Percentiles rank a stretch among this genome's conserved stretches.
Evolutionary conservation across 1,140 invertebrate genomes (phyloP).

Genomic region (Delia radicum): DNA sequence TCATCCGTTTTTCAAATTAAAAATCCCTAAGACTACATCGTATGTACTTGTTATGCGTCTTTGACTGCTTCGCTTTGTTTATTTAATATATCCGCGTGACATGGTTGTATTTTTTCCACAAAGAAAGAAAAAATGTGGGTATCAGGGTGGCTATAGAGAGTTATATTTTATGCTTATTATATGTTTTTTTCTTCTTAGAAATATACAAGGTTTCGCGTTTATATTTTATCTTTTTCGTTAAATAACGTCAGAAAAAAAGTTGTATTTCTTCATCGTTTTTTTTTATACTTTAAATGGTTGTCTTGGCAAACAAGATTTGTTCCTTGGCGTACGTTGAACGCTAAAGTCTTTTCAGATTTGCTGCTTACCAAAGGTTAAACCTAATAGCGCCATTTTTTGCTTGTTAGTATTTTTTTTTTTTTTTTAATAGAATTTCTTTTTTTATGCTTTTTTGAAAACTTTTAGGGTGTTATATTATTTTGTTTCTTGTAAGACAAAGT

Average conservation of each 20-base stretch:
- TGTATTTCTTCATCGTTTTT: background rate
- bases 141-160: background rate
- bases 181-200: background rate
- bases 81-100: background rate
- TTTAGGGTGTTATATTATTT: background rate
- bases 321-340: background rate
- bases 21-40: conserved; percentile 25
- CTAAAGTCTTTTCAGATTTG: conserved; percentile 6
- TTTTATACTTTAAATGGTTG: background rate
- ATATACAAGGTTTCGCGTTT: background rate
- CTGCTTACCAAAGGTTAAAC: conserved; percentile 8
- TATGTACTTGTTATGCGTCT: background rate
- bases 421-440: background rate
- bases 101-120: background rate
- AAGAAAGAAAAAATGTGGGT: background rate
- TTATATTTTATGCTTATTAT: background rate
- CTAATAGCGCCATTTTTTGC: background rate
- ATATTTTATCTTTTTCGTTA: background rate
- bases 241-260: background rate
- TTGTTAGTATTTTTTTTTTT: conserved; percentile 10
- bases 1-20: conserved; percentile 56
- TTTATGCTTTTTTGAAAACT: background rate
- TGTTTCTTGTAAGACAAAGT: background rate
- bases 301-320: background rate
- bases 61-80: background rate